Evolutionary conservation across 2,113 vertebrate species (phyloP).

Genomic region (Naja naja): DNA sequence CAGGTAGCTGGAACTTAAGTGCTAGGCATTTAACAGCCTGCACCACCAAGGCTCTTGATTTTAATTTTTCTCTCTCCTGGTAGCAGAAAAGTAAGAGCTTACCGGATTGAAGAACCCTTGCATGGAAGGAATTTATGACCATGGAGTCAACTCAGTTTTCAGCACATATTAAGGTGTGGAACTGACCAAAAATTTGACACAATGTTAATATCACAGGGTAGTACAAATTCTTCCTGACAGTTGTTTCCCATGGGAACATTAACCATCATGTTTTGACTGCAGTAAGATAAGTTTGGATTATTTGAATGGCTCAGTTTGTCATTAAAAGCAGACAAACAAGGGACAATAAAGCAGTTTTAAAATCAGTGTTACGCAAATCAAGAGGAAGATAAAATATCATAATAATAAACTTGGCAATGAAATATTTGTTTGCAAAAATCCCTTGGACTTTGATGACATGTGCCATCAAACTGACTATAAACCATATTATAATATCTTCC

Average conservation of each 20-base stretch:
- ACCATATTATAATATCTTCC: slow-evolving; percentile 8
- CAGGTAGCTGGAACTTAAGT: too few relatives aligned
- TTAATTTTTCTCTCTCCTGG: background rate
- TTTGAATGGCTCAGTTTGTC: background rate
- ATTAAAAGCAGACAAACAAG: background rate
- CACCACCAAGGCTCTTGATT: too few relatives aligned
- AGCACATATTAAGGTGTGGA: background rate
- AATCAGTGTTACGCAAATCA: background rate
- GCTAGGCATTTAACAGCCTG: too few relatives aligned
- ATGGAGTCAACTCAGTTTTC: background rate
- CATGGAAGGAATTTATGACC: background rate
- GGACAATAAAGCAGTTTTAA: background rate
- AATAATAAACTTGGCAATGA: background rate
- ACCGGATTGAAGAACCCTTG: background rate
- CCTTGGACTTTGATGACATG: slow-evolving; percentile 16
- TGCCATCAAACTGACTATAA: background rate
- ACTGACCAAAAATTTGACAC: background rate
- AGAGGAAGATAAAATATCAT: background rate
- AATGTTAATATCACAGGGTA: background rate
- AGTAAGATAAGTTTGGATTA: background rate
- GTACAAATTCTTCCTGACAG: background rate
- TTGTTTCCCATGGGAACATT: background rate
- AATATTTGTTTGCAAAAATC: background rate
- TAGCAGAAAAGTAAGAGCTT: background rate
- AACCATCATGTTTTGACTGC: background rate